Evolutionary conservation across 2,888 invertebrate genomes (phyloP).

Genomic region (Eulithis testata): DNA sequence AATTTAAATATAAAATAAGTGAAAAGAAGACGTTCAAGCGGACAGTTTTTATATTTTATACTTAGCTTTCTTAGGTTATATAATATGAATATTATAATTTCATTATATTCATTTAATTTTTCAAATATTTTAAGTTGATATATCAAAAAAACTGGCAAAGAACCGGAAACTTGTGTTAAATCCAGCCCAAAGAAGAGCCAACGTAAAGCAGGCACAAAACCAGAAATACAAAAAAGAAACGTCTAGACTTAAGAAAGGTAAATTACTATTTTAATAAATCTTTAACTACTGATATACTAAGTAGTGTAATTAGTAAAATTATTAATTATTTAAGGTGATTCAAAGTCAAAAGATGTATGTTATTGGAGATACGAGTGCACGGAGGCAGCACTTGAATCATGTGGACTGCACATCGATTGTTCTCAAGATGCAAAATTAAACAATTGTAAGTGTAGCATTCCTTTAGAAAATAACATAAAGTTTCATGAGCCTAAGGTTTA

Average conservation of each 20-base stretch:
- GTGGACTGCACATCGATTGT: slow-evolving; percentile 54
- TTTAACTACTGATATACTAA: no score
- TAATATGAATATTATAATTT: no score
- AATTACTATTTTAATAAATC: no score
- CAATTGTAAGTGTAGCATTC: neutral
- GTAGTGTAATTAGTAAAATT: no score
- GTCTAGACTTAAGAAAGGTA: neutral
- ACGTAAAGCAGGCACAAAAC: neutral
- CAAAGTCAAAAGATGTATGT: slow-evolving; percentile 43
- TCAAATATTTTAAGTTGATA: slow-evolving; percentile 8
- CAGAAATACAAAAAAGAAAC: slow-evolving; percentile 1
- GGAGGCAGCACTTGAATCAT: slow-evolving; percentile 51
- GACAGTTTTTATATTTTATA: no score
- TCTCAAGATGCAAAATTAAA: slow-evolving; percentile 26
- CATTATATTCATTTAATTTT: neutral
- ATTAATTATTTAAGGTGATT: slow-evolving; percentile 14
- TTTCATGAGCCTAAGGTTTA: no score
- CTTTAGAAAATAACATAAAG: no score
- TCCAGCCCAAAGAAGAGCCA: slow-evolving; percentile 19
- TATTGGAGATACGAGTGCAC: slow-evolving; percentile 63
- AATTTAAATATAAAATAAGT: no score
- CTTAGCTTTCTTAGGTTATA: no score
- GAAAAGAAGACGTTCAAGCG: no score
- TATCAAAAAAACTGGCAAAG: slow-evolving; percentile 25
- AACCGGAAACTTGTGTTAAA: slow-evolving; percentile 31